Percentiles rank a stretch among this genome's conserved stretches.
phyloP scores from a whole-genome alignment of 1,140 invertebrate genomes.

The Lepidurus packardi region DNA sequence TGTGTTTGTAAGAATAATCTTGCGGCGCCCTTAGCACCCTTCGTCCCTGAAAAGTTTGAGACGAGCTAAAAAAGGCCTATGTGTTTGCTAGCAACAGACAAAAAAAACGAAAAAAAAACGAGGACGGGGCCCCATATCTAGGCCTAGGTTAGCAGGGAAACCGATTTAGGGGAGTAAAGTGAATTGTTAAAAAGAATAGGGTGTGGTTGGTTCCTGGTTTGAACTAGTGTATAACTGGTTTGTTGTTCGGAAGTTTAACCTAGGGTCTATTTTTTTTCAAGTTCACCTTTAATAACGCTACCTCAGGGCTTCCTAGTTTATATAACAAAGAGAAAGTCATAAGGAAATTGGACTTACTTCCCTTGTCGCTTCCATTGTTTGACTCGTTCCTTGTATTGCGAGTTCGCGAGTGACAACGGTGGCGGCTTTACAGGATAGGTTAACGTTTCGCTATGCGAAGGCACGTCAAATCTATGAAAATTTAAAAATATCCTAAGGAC shows the following conservation, averaged over 20 bases:
- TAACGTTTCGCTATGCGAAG: background rate
- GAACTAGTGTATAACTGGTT: background rate
- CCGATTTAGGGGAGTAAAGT: background rate
- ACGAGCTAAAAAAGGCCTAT: background rate
- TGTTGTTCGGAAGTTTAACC: background rate
- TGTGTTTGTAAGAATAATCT: slow-evolving; percentile 20
- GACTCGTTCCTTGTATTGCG: background rate
- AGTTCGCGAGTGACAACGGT: background rate
- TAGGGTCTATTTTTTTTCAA: background rate
- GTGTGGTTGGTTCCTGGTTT: background rate
- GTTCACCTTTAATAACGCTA: background rate
- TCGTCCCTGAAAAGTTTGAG: slow-evolving; percentile 1
- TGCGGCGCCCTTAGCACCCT: slow-evolving; percentile 15
- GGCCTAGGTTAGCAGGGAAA: slow-evolving; percentile 15
- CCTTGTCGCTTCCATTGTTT: slow-evolving; percentile 27
- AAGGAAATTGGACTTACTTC: slow-evolving; percentile 23
- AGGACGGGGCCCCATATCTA: background rate
- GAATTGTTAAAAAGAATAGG: background rate
- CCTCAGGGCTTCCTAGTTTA: background rate
- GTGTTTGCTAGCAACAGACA: background rate
- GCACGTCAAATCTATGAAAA: background rate
- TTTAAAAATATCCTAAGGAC: background rate
- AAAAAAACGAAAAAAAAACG: background rate
- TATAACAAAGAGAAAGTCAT: background rate
- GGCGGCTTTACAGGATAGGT: background rate